Evolutionary conservation across 2,797 vertebrate genomes (phyloP).

Genomic region (Oreonectes daqikongensis): DNA sequence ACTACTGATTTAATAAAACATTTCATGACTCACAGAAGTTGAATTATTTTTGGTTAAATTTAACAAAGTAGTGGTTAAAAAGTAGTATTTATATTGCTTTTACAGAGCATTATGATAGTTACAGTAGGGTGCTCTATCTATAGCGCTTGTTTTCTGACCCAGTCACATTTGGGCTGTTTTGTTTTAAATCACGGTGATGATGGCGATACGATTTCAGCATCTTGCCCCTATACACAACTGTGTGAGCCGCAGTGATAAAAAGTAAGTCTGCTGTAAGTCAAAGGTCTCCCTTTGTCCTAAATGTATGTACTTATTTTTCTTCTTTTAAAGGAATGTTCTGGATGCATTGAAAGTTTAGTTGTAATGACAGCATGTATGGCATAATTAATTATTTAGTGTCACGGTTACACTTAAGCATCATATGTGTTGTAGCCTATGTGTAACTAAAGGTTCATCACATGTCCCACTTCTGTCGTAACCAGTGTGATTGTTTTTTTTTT

Average conservation of each 20-base stretch:
- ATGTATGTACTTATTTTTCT: neutral
- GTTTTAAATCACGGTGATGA: neutral
- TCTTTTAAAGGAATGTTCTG: neutral
- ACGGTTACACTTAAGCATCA: too few relatives aligned
- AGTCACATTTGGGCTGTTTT: neutral
- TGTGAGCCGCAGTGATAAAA: too few relatives aligned
- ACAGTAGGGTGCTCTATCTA: neutral
- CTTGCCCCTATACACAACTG: neutral
- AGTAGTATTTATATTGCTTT: too few relatives aligned
- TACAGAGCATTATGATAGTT: neutral
- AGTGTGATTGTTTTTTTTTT: too few relatives aligned
- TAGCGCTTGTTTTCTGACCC: conserved; percentile 4
- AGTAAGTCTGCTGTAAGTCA: neutral
- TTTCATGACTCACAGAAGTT: neutral
- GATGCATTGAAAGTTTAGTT: too few relatives aligned
- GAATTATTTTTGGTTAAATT: neutral
- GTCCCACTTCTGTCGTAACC: too few relatives aligned
- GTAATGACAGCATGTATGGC: too few relatives aligned
- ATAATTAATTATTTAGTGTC: too few relatives aligned
- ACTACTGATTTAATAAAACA: conserved; percentile 46
- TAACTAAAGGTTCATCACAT: too few relatives aligned
- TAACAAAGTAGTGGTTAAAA: neutral
- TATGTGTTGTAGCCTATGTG: too few relatives aligned
- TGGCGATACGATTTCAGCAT: neutral
- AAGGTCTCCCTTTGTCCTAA: neutral